These are phyloP conservation scores for Kryptopterus vitreolus DNA, from an alignment of 2,797 vertebrate species.

Conservation along the genomic window DNA sequence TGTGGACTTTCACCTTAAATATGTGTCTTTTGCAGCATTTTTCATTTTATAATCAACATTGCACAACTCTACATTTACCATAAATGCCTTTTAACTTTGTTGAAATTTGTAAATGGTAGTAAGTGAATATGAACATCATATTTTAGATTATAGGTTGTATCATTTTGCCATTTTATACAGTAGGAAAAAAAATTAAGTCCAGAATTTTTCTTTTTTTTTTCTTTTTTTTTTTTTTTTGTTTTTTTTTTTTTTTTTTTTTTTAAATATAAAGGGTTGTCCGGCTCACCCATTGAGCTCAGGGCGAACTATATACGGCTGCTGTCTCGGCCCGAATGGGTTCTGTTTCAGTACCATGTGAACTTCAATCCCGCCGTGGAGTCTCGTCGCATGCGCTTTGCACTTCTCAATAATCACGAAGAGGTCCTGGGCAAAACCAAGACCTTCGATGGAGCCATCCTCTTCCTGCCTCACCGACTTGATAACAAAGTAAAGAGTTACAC, in stretches of 20 bases:
- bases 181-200: not conserved
- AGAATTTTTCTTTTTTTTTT: not conserved
- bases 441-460: conserved; percentile 87
- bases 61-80: not conserved
- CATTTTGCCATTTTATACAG: not conserved
- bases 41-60: no score
- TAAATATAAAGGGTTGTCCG: conserved; percentile 84
- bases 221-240: not conserved
- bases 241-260: not conserved
- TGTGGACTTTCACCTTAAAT: not conserved
- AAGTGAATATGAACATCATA: not conserved
- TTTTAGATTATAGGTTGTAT: no score
- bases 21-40: no score
- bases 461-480: conserved; percentile 80
- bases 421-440: conserved; percentile 78
- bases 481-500: conserved; percentile 69
- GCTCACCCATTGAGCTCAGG: conserved; percentile 72
- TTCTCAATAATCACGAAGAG: conserved; percentile 87
- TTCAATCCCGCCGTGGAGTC: conserved; percentile 89
- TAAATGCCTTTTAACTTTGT: not conserved
- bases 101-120: no score
- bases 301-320: conserved; percentile 86
- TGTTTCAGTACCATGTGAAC: conserved; percentile 91
- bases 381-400: conserved; percentile 79
- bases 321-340: conserved; percentile 88